Percentiles rank a stretch among this genome's conserved stretches.
Conservation (phyloP, 2,888 invertebrate species). For the Eremobia ochroleuca region DNA sequence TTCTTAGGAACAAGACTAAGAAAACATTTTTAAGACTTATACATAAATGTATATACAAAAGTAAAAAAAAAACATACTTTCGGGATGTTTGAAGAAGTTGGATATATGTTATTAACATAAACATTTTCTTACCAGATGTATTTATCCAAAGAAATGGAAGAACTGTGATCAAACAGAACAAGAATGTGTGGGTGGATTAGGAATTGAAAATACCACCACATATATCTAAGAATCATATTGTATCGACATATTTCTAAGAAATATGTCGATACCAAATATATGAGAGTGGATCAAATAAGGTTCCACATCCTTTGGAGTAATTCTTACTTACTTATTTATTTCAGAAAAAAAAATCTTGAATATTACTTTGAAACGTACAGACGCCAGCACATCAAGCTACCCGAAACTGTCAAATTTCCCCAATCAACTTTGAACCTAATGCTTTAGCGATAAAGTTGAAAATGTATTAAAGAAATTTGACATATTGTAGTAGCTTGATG, state of each 20-base stretch:
- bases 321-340: constrained; percentile 5
- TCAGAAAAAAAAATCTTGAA: constrained; percentile 1
- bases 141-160: constrained; percentile 38
- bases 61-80: constrained; percentile 18
- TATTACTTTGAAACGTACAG: constrained; percentile 4
- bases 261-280: constrained; percentile 25
- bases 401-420: no score
- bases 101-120: constrained; percentile 43
- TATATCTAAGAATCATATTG: constrained; percentile 47
- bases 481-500: no score
- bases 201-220: constrained; percentile 11
- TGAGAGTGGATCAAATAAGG: constrained; percentile 10
- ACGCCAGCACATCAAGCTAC: no score
- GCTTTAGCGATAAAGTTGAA: no score
- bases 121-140: constrained; percentile 53
- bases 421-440: no score
- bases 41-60: constrained; percentile 39
- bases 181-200: background rate
- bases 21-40: constrained; percentile 24
- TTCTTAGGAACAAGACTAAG: constrained; percentile 19
- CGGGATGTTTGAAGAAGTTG: constrained; percentile 16
- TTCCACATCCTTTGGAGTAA: background rate
- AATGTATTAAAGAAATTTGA: no score
- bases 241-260: constrained; percentile 46
- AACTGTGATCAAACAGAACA: constrained; percentile 31